These are phyloP conservation scores for Epicampocera succincta DNA, from an alignment of 2,888 invertebrate genomes.

Conservation along the genomic window DNA sequence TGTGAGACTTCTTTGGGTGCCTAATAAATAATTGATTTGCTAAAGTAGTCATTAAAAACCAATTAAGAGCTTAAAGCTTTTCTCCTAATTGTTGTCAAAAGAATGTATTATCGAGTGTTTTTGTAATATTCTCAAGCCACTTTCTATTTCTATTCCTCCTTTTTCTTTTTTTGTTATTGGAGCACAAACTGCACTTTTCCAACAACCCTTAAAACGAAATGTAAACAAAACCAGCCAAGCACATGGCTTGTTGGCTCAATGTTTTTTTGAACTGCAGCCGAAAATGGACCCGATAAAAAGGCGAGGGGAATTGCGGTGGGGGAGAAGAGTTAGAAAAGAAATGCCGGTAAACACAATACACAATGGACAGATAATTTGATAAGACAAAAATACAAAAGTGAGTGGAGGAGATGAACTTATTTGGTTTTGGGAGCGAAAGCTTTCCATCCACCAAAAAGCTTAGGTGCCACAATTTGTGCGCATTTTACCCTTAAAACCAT, in stretches of 20 bases:
- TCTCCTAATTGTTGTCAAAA: neutral
- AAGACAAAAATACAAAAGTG: slow-evolving; percentile 44
- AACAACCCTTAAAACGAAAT: slow-evolving; percentile 55
- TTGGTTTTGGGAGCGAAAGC: slow-evolving; percentile 1
- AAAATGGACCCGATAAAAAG: neutral
- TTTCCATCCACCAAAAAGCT: slow-evolving; percentile 20
- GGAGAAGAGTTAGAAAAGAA: slow-evolving; percentile 23
- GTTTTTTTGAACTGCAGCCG: neutral
- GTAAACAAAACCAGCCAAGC: slow-evolving; percentile 62
- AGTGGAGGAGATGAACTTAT: neutral
- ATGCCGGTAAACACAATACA: slow-evolving; percentile 61
- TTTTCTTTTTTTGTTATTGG: slow-evolving; percentile 4
- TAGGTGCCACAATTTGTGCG: slow-evolving; percentile 42
- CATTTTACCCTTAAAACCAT: slow-evolving; percentile 42
- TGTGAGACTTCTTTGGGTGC: too few species aligned
- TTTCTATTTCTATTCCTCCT: slow-evolving; percentile 46
- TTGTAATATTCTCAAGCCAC: neutral
- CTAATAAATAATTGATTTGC: too few species aligned
- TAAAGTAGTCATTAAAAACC: neutral
- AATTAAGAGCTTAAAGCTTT: slow-evolving; percentile 23
- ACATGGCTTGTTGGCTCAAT: slow-evolving; percentile 44
- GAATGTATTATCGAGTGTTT: neutral
- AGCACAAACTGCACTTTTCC: neutral
- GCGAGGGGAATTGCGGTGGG: neutral
- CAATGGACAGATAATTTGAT: slow-evolving; percentile 3